phyloP scores from a whole-genome alignment of 2,113 vertebrate genomes.

The Rhabdomys dilectus region DNA sequence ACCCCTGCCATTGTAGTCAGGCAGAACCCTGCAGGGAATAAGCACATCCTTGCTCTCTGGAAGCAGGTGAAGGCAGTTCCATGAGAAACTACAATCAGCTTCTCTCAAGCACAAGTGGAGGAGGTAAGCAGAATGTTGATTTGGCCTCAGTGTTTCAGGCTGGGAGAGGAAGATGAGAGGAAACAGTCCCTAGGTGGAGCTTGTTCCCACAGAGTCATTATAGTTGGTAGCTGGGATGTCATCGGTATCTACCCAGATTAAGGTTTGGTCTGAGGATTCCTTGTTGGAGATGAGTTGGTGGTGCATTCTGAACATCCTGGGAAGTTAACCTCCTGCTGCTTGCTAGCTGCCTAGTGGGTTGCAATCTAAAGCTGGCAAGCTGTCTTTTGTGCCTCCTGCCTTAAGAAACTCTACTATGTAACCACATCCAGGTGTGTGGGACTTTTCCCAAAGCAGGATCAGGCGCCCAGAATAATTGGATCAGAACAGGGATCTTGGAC shows the following conservation, averaged over 20 bases:
- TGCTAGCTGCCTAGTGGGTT: neutral
- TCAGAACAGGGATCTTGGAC: neutral
- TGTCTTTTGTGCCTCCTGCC: neutral
- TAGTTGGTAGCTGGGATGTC: neutral
- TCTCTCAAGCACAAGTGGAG: neutral
- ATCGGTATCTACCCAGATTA: neutral
- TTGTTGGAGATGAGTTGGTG: rapidly evolving
- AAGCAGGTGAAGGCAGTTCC: neutral
- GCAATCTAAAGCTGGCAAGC: neutral
- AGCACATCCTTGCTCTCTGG: neutral
- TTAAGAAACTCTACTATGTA: neutral
- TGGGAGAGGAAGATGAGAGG: neutral
- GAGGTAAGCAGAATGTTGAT: neutral
- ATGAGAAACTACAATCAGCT: neutral
- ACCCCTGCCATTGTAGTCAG: neutral
- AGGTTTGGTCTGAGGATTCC: rapidly evolving
- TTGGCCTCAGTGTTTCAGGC: neutral
- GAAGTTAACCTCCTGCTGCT: neutral
- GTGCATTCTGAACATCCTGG: rapidly evolving
- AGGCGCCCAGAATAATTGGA: neutral
- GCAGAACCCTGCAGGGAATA: neutral
- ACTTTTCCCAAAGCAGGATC: neutral
- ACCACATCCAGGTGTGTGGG: neutral
- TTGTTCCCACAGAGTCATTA: neutral
- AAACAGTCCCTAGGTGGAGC: too few relatives aligned